Evolutionary conservation across 2,797 vertebrate genomes (phyloP).

Genomic region (Anabacerthia variegaticeps): DNA sequence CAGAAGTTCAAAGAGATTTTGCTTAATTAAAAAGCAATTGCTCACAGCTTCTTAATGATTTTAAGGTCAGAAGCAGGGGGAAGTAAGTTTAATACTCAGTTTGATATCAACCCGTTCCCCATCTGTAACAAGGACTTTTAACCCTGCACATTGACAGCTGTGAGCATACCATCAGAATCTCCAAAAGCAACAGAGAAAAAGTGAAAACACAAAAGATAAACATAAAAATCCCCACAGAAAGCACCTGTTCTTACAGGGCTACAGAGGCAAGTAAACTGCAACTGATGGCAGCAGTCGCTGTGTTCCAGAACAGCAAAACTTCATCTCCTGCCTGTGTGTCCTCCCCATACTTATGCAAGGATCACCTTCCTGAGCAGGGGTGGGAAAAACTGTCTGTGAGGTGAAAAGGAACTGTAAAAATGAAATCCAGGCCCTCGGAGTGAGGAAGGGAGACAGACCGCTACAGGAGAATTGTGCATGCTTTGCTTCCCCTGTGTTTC

Average conservation of each 20-base stretch:
- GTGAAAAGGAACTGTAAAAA: not conserved
- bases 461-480: fast-evolving
- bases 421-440: not conserved
- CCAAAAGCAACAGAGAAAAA: not conserved
- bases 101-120: not conserved
- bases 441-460: not conserved
- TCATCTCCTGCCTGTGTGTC: not conserved
- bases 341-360: not conserved
- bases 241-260: not conserved
- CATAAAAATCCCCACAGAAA: not conserved
- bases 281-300: not conserved
- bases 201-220: not conserved
- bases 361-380: not conserved
- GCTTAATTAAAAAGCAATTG: not conserved
- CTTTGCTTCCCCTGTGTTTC: not conserved
- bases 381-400: fast-evolving
- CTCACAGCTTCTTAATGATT: not conserved
- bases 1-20: not conserved
- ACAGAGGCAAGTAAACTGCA: not conserved
- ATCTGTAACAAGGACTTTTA: not conserved
- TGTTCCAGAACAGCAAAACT: not conserved
- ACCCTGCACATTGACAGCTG: not conserved
- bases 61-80: not conserved
- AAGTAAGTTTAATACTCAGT: not conserved
- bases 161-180: fast-evolving